Percentiles rank a stretch among this genome's conserved stretches.
phyloP scores from a whole-genome alignment of 1,140 invertebrate genomes.

The Acromyrmex heyeri region DNA sequence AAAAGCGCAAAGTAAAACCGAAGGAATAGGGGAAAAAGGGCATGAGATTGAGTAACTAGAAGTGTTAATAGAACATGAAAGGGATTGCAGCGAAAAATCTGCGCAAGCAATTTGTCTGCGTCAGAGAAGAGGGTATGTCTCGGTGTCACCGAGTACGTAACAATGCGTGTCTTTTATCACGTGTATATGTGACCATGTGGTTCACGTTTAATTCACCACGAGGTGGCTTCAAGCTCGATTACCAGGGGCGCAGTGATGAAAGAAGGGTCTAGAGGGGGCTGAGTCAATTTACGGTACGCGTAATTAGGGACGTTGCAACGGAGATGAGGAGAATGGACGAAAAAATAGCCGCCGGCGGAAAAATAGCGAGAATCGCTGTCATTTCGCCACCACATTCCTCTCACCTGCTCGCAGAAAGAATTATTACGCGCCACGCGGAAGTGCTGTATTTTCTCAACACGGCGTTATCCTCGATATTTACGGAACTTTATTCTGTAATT shows the following conservation, averaged over 20 bases:
- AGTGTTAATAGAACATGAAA: constrained; percentile 31
- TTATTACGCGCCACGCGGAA: constrained; percentile 23
- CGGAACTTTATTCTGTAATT: constrained; percentile 8
- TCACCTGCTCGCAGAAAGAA: constrained; percentile 14
- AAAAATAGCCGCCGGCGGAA: constrained; percentile 28
- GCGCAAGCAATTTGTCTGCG: not conserved
- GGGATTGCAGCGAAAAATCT: constrained; percentile 26
- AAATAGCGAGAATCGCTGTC: constrained; percentile 29
- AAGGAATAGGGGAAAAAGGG: not conserved
- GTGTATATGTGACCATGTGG: constrained; percentile 7
- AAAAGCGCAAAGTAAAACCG: constrained; percentile 15
- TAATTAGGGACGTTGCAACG: constrained; percentile 33
- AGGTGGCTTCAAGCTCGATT: constrained; percentile 50
- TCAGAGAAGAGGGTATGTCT: not conserved
- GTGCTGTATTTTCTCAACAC: not conserved
- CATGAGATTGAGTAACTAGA: not conserved
- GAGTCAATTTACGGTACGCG: constrained; percentile 50
- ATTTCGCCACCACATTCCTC: constrained; percentile 28
- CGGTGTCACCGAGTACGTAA: constrained; percentile 7
- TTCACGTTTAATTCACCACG: constrained; percentile 45
- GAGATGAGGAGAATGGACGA: not conserved
- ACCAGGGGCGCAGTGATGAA: not conserved
- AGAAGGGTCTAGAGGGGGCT: not conserved
- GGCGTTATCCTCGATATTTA: not conserved
- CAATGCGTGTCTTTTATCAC: constrained; percentile 28